Evolutionary conservation across 2,113 vertebrate genomes (phyloP), one percentile per base, ranked within the genome.

Genomic region (Ceratotherium simum): DNA sequence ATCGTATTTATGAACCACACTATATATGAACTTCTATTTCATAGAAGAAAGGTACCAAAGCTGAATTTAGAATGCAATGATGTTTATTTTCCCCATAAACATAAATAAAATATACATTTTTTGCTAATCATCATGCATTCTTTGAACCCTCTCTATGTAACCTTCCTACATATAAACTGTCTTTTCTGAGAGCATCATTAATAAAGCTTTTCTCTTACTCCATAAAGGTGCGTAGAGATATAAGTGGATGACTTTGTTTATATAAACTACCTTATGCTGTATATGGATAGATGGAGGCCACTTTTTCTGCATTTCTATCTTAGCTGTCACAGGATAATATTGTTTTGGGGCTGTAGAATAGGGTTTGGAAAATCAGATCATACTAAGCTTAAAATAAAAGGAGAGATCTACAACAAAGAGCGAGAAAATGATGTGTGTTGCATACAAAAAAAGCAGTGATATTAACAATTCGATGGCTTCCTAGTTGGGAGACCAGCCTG

Each of bases 371-470:
- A 99, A 99, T 99, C 99, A 99, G 98, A 98, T 98, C 99, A 98
- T 98, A 98, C 98, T 99, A 98, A 99, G 98, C 99, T 98, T 99
- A 99, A 97, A 98, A 96, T 97, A 97, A 98, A 97, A 96, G 56
- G 39, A 95, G 97, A 98, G 98, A 98, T 98, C 99, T 99, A 98
- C 98, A 99, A 99, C 99, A 99, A 99, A 99, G 99, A 99, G 99
- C 98, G 96, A 98, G 98, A 98, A 98, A 98, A 99, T 98, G 98
- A 98, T 99, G 99, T 98, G 99, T 98, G 98, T 96, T 99, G 99
- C 99, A 99, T 99, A 99, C 99, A 99, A 99, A 99, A 97, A 99
- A 99, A 99, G 98, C 99, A 98, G 98, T 99, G 99, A 99, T 99
- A 99, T 99, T 99, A 99, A 99, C 99, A 99, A 99, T 99, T 98